Percentiles rank a stretch among this genome's conserved stretches.
phyloP scores from a whole-genome alignment of 2,888 invertebrate genomes.

The Empis stercorea region DNA sequence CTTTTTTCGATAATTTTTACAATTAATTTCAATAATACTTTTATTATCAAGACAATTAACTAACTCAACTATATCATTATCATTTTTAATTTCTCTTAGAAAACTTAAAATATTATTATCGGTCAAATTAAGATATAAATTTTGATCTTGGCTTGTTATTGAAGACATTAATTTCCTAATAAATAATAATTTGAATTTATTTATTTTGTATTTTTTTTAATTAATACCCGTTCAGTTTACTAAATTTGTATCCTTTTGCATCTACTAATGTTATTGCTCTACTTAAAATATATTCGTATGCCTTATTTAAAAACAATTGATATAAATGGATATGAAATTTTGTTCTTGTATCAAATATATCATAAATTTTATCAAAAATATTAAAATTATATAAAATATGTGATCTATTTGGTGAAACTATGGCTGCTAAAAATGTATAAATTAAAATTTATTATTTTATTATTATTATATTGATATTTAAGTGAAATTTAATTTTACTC shows the following conservation, averaged over 20 bases:
- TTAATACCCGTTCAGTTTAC: background rate
- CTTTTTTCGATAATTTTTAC: conserved; percentile 4
- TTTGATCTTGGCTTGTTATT: conserved; percentile 6
- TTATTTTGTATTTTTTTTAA: background rate
- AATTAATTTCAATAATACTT: background rate
- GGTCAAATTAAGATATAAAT: conserved; percentile 7
- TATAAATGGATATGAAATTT: conserved; percentile 39
- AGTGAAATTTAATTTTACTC: conserved; percentile 7
- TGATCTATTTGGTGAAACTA: conserved; percentile 20
- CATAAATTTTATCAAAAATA: conserved; percentile 35
- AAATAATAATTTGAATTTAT: background rate
- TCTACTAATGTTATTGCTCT: background rate
- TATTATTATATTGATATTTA: background rate
- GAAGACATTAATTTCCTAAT: conserved; percentile 6
- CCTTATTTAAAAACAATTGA: conserved; percentile 34
- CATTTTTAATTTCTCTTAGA: background rate
- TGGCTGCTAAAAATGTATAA: conserved; percentile 15
- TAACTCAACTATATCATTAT: conserved; percentile 2
- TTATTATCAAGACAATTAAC: conserved; percentile 6
- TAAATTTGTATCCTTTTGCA: background rate
- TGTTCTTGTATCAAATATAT: conserved; percentile 37
- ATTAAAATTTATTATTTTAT: background rate
- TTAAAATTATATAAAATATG: conserved; percentile 39
- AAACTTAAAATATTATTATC: conserved; percentile 9
- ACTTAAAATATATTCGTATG: conserved; percentile 32